These are phyloP conservation scores for Silurus aristotelis DNA, from an alignment of 2,797 vertebrate genomes.

Conservation along the genomic window DNA sequence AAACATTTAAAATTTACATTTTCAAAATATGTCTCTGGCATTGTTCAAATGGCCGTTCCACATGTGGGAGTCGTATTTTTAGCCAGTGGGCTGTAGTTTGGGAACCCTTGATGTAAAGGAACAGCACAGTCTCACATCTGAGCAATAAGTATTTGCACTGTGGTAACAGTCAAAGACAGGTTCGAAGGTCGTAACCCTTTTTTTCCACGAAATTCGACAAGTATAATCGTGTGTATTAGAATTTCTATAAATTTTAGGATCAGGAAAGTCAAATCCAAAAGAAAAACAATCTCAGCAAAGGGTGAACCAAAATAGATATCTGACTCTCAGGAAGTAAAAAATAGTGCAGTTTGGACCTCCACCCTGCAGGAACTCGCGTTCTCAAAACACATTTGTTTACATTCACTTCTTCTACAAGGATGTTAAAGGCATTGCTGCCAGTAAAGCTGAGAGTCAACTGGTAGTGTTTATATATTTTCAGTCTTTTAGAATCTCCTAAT, in stretches of 20 bases:
- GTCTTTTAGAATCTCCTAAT: not conserved
- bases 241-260: not conserved
- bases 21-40: too few species aligned
- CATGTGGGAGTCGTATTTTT: too few species aligned
- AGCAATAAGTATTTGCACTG: not conserved
- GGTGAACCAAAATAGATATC: not conserved
- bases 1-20: too few species aligned
- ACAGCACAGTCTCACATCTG: not conserved
- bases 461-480: not conserved
- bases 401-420: not conserved
- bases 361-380: conserved; percentile 7
- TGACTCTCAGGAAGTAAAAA: not conserved
- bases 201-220: not conserved
- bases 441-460: not conserved
- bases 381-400: not conserved
- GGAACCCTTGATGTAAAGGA: not conserved
- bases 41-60: too few species aligned
- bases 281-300: not conserved
- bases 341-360: conserved; percentile 2
- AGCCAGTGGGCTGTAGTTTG: too few species aligned
- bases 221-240: not conserved
- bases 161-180: not conserved
- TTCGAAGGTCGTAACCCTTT: not conserved
- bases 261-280: too few species aligned
- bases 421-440: not conserved